These are phyloP conservation scores for Eriocheir sinensis DNA, from an alignment of 1,140 invertebrate genomes.

Conservation along the genomic window DNA sequence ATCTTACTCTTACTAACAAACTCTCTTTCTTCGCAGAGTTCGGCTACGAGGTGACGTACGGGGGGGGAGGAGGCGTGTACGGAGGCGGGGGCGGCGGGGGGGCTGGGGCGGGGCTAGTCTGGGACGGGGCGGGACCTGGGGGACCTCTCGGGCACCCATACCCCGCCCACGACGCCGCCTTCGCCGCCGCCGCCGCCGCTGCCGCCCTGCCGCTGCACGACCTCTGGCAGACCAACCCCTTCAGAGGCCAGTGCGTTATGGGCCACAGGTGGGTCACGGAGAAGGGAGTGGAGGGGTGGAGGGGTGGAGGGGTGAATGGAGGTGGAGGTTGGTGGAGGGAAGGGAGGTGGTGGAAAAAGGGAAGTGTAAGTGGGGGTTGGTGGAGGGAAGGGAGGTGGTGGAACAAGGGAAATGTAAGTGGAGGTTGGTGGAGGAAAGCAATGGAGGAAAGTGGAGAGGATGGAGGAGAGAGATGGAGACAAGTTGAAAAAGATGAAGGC, in stretches of 20 bases:
- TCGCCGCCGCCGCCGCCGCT: constrained; percentile 79
- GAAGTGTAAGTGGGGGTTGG: too few species aligned
- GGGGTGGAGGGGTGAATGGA: background rate
- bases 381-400: background rate
- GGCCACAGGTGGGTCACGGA: constrained; percentile 75
- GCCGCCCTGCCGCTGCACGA: constrained; percentile 76
- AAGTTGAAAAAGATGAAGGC: too few species aligned
- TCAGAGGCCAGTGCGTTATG: constrained; percentile 77
- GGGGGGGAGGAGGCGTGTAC: constrained; percentile 73
- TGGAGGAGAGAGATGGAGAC: too few species aligned
- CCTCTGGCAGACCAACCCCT: constrained; percentile 75
- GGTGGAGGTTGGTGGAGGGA: background rate
- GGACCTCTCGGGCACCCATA: constrained; percentile 78
- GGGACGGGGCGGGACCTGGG: constrained; percentile 70
- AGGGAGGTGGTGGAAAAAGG: background rate
- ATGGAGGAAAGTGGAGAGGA: too few species aligned
- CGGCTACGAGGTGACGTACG: constrained; percentile 79
- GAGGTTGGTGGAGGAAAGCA: too few species aligned
- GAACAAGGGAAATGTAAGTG: too few species aligned
- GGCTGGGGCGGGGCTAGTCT: constrained; percentile 73
- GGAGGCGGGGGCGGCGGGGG: constrained; percentile 61
- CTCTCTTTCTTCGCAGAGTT: constrained; percentile 72
- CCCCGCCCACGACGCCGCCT: constrained; percentile 78
- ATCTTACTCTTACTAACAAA: constrained; percentile 35
- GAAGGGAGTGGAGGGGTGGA: background rate